Evolutionary conservation across 2,797 vertebrate species (phyloP).

Genomic region (Tolypeutes matacus): DNA sequence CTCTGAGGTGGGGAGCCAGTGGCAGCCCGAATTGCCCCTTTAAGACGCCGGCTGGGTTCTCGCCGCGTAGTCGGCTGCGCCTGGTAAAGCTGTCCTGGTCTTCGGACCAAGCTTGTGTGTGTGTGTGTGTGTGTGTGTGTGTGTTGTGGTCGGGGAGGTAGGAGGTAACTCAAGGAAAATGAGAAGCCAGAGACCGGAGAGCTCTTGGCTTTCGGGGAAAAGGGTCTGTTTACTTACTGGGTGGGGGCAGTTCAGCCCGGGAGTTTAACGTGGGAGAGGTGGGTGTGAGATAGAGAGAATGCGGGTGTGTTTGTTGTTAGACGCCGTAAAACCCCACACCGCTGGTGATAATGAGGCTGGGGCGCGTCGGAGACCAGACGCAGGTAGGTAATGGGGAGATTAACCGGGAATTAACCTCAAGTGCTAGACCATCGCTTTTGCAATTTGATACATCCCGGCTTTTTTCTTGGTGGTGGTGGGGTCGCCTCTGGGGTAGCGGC

Average conservation of each 20-base stretch:
- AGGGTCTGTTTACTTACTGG: slow-evolving; percentile 75
- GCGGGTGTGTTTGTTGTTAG: not conserved
- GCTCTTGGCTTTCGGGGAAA: slow-evolving; percentile 75
- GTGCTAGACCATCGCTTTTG: slow-evolving; percentile 61
- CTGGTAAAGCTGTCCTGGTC: slow-evolving; percentile 44
- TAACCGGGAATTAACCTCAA: slow-evolving; percentile 85
- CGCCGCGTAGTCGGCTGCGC: not conserved
- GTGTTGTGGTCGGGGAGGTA: slow-evolving; percentile 65
- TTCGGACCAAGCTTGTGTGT: not conserved
- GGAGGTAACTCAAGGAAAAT: slow-evolving; percentile 60
- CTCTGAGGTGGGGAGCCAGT: not conserved
- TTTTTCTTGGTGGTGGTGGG: not conserved
- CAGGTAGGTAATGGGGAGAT: slow-evolving; percentile 81
- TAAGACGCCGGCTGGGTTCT: not conserved
- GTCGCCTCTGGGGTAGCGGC: not conserved
- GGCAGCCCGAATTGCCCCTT: not conserved
- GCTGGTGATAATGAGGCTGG: not conserved
- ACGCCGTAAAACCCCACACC: not conserved
- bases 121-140: slow-evolving; percentile 55
- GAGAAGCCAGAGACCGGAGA: slow-evolving; percentile 36
- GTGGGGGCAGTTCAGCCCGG: slow-evolving; percentile 46
- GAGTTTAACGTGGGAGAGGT: slow-evolving; percentile 13
- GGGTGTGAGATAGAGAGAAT: not conserved
- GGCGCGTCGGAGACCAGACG: slow-evolving; percentile 55
- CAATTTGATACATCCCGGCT: slow-evolving; percentile 50